Percentiles rank a stretch among this genome's conserved stretches.
phyloP scores from a whole-genome alignment of 2,888 invertebrate species.

The Thera obeliscata region DNA sequence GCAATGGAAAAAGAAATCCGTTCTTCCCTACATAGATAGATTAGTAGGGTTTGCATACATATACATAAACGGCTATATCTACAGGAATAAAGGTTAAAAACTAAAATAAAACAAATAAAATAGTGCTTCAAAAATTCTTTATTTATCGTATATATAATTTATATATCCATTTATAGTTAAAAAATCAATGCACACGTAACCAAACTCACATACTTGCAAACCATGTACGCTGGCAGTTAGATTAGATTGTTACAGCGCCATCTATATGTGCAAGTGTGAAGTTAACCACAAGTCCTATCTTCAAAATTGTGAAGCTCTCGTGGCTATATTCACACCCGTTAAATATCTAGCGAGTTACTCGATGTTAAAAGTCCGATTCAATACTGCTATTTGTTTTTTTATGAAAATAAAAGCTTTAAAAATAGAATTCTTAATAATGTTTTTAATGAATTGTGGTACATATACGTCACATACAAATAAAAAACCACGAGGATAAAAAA shows the following conservation, averaged over 20 bases:
- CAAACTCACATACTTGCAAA: constrained; percentile 12
- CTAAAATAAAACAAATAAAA: constrained; percentile 60
- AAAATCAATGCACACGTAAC: constrained; percentile 75
- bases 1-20: no score
- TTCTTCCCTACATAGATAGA: no score
- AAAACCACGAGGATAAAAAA: no score
- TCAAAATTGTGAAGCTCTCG: background rate
- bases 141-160: constrained; percentile 83
- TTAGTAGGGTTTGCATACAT: no score
- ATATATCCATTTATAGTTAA: constrained; percentile 83
- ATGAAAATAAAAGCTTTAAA: no score
- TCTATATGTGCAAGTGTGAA: constrained; percentile 10
- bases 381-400: no score
- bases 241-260: background rate
- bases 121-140: constrained; percentile 83
- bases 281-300: background rate
- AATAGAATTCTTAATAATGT: no score
- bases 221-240: constrained; percentile 36
- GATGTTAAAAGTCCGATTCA: constrained; percentile 3
- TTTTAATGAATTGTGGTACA: no score
- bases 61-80: no score
- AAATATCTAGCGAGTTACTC: background rate
- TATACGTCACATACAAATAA: no score
- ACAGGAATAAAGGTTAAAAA: background rate
- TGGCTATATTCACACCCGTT: constrained; percentile 5